Base-by-base conservation (phyloP, 2,888 invertebrate genomes). In the Plebejus argus region DNA sequence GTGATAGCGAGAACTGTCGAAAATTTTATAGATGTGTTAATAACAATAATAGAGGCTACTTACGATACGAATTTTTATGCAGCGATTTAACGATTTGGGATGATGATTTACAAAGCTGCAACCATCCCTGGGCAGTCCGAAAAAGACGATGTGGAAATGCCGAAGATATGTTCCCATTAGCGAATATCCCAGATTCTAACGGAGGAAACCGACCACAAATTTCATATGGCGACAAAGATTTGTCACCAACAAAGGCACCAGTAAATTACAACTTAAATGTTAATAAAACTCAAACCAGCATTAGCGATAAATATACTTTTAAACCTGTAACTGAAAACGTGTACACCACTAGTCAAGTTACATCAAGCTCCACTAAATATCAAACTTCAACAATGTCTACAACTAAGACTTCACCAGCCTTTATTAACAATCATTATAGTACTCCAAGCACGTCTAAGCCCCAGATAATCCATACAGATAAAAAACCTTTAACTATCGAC, bases 51-150 rank as follows among this genome's bases (percentile, higher is more conserved):
- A 95, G 95, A 79, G 94, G 95, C 8, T 97, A 94, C 84, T 95
- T 93, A 76, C 96, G 95, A 88, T 96, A 96, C 84, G 96, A 97
- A 81, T 98, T 97, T 88, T 92, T 94, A 20, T 98, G 98, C 85
- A 96, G 96, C 35, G 95, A 96, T 76, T 96, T 96, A 75, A 97
- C 97, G 4, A 96, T 97, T 75, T 98, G 97, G 97, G 97, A 98
- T 89, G 95, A 96, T 78, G 92, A 94, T 39, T 87, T 95, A 79
- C 94, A 96, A 86, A 95, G 96, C 35, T 98, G 97, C 87, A 97
- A 97, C 87, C 95, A 97, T 86, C 95, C 95, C 58, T 95, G 95
- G 94, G 95, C 95, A 78, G 95, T 95, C 39, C 94, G 94, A 81
- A 87, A 85, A 80, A 88, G 86, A 77, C 86, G 89, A 80, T 94